phyloP scores from a whole-genome alignment of 2,888 invertebrate genomes.

The Lamellibrachia satsuma region DNA sequence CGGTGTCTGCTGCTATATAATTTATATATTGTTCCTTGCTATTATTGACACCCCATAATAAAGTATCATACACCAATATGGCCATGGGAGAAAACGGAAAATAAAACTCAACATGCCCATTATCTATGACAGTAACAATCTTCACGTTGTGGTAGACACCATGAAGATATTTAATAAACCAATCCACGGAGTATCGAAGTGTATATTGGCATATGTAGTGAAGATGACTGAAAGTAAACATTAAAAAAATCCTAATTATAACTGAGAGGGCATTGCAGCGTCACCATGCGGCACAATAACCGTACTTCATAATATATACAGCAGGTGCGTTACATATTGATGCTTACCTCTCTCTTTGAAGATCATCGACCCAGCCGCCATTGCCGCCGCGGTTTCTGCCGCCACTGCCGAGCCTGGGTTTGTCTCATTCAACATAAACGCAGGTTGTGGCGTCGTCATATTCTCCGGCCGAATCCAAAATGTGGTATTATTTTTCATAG shows the following conservation, averaged over 20 bases:
- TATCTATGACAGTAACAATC: neutral
- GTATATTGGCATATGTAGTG: neutral
- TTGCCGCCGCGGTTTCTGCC: slow-evolving; percentile 71
- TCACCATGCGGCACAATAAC: neutral
- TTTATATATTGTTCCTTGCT: too few species aligned
- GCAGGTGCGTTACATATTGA: neutral
- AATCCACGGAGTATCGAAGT: neutral
- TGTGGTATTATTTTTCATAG: neutral
- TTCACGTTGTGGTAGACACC: neutral
- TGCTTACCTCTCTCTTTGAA: slow-evolving; percentile 56
- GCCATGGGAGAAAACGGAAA: neutral
- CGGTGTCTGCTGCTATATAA: neutral
- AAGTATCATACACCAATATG: neutral
- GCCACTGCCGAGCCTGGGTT: slow-evolving; percentile 73
- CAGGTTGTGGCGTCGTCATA: slow-evolving; percentile 69
- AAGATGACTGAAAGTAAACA: neutral
- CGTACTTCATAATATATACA: neutral
- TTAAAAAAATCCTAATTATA: too few species aligned
- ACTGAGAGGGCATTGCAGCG: too few species aligned
- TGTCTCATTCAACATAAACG: slow-evolving; percentile 70
- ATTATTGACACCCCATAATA: too few species aligned
- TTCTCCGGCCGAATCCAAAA: slow-evolving; percentile 74
- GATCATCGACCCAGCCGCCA: slow-evolving; percentile 70
- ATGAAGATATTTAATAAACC: neutral
- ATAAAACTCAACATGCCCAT: neutral